Conservation (phyloP, 2,113 vertebrate genomes). For the Myotis yumanensis region DNA sequence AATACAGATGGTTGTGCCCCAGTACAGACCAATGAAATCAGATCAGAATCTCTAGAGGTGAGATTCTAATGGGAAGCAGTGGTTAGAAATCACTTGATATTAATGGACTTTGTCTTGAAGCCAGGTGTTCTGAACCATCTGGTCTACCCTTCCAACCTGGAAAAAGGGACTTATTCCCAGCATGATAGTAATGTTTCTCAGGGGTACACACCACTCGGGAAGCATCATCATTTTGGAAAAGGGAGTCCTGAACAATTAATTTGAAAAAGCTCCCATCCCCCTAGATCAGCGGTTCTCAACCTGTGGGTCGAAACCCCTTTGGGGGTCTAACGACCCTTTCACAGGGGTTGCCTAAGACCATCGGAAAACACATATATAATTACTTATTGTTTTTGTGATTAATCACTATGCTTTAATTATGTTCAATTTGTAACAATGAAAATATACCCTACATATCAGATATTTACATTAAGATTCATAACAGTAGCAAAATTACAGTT, state of each 20-base stretch:
- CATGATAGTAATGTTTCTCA: neutral
- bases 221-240: neutral
- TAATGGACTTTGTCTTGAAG: neutral
- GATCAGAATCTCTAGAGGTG: neutral
- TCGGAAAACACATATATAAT: too few relatives aligned
- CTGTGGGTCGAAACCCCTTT: too few relatives aligned
- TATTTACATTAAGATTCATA: too few relatives aligned
- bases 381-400: too few relatives aligned
- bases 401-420: too few relatives aligned
- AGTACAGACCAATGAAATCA: neutral
- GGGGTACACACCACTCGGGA: neutral
- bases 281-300: too few relatives aligned
- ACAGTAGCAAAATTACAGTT: too few relatives aligned
- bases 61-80: neutral
- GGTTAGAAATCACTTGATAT: neutral
- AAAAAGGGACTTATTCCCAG: neutral
- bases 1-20: neutral
- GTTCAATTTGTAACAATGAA: too few relatives aligned
- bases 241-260: neutral
- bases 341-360: too few relatives aligned
- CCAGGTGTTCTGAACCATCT: neutral
- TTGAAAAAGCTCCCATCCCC: neutral
- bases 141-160: neutral
- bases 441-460: too few relatives aligned
- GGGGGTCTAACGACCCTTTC: too few relatives aligned